A percentile compares a stretch with the other conserved stretches of the same genome.
Conservation (phyloP, 2,888 invertebrate species). For the Lithodes maja region DNA sequence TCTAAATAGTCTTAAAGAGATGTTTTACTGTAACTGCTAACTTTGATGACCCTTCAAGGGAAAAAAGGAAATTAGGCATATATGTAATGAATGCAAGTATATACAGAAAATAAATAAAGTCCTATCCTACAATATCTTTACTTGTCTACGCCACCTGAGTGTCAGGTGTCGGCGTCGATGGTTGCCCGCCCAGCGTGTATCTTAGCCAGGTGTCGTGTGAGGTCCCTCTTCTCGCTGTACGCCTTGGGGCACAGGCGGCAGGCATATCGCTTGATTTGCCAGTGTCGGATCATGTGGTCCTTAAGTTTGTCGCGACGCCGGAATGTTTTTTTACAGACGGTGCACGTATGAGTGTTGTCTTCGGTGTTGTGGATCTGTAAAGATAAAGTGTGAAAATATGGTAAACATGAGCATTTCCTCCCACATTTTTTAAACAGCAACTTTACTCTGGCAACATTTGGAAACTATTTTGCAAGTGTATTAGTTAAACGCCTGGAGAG, state of each 20-base stretch:
- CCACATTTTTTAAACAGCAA: no score
- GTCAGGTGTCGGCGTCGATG: slow-evolving; percentile 44
- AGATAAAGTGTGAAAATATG: background rate
- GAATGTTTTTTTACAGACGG: slow-evolving; percentile 47
- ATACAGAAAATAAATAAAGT: background rate
- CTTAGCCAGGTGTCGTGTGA: slow-evolving; percentile 49
- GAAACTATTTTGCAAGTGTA: no score
- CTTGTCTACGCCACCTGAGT: slow-evolving; percentile 19
- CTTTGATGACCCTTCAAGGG: no score
- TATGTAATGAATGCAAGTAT: background rate
- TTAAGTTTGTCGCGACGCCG: slow-evolving; percentile 50
- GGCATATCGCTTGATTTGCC: slow-evolving; percentile 52
- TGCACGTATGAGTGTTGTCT: slow-evolving; percentile 38
- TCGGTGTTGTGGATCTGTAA: slow-evolving; percentile 53
- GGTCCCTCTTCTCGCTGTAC: slow-evolving; percentile 52
- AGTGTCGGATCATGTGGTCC: slow-evolving; percentile 57
- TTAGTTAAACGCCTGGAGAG: no score
- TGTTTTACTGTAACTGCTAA: no score
- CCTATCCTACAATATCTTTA: background rate
- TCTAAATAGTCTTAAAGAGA: no score
- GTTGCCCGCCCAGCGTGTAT: slow-evolving; percentile 26
- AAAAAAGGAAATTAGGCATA: background rate
- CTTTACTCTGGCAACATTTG: no score
- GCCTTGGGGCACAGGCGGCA: slow-evolving; percentile 55
- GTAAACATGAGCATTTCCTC: no score